Evolutionary conservation across 2,113 vertebrate species (phyloP).

Genomic region (Phasianus colchicus): DNA sequence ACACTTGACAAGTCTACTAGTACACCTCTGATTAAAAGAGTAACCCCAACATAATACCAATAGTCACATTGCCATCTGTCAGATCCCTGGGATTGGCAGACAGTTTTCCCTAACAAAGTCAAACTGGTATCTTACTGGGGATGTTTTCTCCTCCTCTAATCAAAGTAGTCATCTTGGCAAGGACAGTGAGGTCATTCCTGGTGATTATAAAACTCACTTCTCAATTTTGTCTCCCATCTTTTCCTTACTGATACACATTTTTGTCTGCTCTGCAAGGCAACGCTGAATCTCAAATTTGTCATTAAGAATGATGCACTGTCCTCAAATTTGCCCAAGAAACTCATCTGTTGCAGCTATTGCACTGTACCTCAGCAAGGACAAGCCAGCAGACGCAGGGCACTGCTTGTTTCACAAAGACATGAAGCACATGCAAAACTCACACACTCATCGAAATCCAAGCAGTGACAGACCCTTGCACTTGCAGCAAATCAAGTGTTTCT

Average conservation of each 20-base stretch:
- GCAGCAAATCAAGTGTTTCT: background rate
- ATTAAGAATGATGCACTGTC: fast-evolving
- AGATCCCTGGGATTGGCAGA: background rate
- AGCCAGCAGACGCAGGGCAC: background rate
- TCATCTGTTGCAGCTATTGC: background rate
- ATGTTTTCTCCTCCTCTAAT: background rate
- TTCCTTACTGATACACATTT: background rate
- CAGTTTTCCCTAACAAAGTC: background rate
- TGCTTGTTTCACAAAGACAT: fast-evolving
- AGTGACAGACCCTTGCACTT: background rate
- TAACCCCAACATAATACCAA: background rate
- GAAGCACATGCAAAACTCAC: fast-evolving
- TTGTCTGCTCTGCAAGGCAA: background rate
- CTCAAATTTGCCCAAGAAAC: background rate
- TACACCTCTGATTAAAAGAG: background rate
- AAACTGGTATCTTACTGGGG: background rate
- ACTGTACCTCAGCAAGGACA: background rate
- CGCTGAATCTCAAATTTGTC: background rate
- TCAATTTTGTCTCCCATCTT: background rate
- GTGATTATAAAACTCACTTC: background rate
- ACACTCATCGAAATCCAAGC: background rate
- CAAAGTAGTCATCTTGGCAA: background rate
- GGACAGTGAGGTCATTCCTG: background rate
- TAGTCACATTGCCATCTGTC: background rate
- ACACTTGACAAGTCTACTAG: background rate